A percentile compares a stretch with the other conserved stretches of the same genome.
Evolutionary conservation across 2,113 vertebrate genomes (phyloP).

Genomic region (Diadophis punctatus): DNA sequence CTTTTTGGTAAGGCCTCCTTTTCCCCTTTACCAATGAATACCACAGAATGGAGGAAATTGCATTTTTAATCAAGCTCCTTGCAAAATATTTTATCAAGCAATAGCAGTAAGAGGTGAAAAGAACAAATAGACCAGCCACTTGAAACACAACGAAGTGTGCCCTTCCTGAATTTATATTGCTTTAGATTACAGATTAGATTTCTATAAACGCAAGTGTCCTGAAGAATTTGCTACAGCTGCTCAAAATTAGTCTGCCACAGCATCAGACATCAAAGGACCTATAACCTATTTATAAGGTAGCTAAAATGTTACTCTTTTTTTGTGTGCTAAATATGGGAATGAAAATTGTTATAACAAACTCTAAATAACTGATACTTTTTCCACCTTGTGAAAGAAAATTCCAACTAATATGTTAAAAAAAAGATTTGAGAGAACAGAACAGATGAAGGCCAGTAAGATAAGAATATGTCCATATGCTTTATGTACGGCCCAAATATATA

Average conservation of each 20-base stretch:
- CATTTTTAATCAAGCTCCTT: background rate
- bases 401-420: background rate
- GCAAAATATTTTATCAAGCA: background rate
- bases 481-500: background rate
- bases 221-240: background rate
- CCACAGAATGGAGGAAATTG: background rate
- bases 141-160: background rate
- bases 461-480: background rate
- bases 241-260: background rate
- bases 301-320: background rate
- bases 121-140: background rate
- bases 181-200: background rate
- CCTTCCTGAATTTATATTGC: background rate
- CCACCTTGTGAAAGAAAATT: background rate
- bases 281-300: background rate
- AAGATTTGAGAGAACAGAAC: background rate
- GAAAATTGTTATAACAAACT: background rate
- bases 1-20: background rate
- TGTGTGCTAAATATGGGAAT: background rate
- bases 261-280: no score
- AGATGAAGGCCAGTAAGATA: background rate
- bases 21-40: background rate
- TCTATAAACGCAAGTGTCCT: background rate
- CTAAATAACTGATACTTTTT: background rate
- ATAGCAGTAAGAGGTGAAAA: background rate